Evolutionary conservation across 2,888 invertebrate species (phyloP).

Genomic region (Myopa testacea): DNA sequence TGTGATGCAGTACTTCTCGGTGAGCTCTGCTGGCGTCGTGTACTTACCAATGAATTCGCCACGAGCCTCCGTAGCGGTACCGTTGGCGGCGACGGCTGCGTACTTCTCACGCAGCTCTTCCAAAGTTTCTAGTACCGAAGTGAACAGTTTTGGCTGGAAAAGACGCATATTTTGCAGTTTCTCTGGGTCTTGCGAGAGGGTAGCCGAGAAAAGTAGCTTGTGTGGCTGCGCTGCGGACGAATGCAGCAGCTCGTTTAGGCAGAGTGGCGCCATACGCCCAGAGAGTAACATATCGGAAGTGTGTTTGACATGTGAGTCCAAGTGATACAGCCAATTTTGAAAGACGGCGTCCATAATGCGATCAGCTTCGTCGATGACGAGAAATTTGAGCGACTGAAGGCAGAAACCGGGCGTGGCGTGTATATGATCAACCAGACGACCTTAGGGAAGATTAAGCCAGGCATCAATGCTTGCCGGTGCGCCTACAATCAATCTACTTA

Average conservation of each 20-base stretch:
- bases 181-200: conserved; percentile 96
- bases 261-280: conserved; percentile 66
- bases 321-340: conserved; percentile 89
- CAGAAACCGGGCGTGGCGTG: conserved; percentile 84
- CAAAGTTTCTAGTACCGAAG: conserved; percentile 72
- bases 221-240: conserved; percentile 72
- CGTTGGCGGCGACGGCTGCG: conserved; percentile 14
- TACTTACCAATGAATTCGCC: conserved; percentile 80
- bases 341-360: conserved; percentile 91
- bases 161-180: conserved; percentile 88
- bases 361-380: conserved; percentile 98
- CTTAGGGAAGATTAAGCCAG: conserved; percentile 40
- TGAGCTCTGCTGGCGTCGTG: conserved; percentile 83
- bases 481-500: conserved; percentile 34
- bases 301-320: conserved; percentile 76
- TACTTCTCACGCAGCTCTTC: conserved; percentile 51
- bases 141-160: conserved; percentile 93
- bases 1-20: conserved; percentile 77
- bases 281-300: conserved; percentile 71
- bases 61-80: conserved; percentile 48
- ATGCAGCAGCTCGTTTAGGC: conserved; percentile 58
- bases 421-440: conserved; percentile 91
- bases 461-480: no score
- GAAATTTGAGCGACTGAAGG: conserved; percentile 77
- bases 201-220: conserved; percentile 97